These are phyloP conservation scores for Eciton burchellii DNA, from an alignment of 1,140 invertebrate genomes.

Conservation along the genomic window DNA sequence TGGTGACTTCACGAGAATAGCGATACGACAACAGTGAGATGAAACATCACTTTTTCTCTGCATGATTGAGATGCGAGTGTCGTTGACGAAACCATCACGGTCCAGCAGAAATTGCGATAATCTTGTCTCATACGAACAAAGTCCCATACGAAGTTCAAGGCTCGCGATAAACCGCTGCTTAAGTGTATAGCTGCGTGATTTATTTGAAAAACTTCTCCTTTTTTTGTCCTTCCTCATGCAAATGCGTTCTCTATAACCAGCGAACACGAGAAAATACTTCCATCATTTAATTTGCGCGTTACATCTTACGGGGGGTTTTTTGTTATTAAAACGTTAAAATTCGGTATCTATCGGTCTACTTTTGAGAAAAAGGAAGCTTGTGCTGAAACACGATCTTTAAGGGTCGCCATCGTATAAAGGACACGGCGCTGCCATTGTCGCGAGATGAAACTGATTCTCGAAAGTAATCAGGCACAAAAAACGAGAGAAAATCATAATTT, in stretches of 20 bases:
- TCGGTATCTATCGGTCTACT: constrained; percentile 21
- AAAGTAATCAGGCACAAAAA: neutral
- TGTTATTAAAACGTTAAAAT: too few relatives aligned
- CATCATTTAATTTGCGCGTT: too few relatives aligned
- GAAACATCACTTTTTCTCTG: neutral
- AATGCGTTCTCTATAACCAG: neutral
- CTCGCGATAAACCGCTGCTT: neutral
- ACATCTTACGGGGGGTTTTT: too few relatives aligned
- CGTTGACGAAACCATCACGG: neutral
- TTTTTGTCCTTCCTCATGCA: too few relatives aligned
- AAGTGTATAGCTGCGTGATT: neutral
- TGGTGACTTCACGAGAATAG: neutral
- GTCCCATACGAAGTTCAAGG: constrained; percentile 28
- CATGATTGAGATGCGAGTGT: neutral
- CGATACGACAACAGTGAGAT: neutral
- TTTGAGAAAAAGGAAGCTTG: constrained; percentile 16
- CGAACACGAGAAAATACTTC: neutral
- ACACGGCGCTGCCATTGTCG: neutral
- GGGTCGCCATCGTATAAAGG: neutral
- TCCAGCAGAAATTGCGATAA: neutral
- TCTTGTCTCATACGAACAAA: neutral
- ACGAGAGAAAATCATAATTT: neutral
- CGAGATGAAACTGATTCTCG: neutral
- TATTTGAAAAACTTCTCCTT: neutral
- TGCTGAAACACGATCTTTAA: constrained; percentile 13